Evolutionary conservation across 2,797 vertebrate species (phyloP).

Genomic region (Paratrypauchen microcephalus): DNA sequence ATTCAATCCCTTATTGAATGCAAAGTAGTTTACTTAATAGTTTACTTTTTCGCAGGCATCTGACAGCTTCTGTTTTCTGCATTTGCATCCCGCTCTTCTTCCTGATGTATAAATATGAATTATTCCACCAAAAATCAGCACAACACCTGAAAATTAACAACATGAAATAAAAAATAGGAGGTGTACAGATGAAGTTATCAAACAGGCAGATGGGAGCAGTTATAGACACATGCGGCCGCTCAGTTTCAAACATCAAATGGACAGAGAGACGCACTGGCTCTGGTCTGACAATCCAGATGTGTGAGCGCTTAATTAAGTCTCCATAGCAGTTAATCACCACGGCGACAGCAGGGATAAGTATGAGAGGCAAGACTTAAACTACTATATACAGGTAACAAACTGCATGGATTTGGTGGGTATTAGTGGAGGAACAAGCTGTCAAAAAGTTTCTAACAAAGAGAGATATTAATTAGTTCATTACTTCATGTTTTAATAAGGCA

Average conservation of each 20-base stretch:
- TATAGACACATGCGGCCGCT: slow-evolving; percentile 51
- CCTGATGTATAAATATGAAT: neutral
- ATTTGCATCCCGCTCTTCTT: neutral
- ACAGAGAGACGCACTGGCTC: slow-evolving; percentile 62
- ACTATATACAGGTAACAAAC: slow-evolving; percentile 33
- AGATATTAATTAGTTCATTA: neutral
- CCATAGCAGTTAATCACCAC: slow-evolving; percentile 58
- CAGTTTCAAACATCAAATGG: slow-evolving; percentile 67
- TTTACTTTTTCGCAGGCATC: neutral
- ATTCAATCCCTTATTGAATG: no score
- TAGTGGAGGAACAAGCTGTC: slow-evolving; percentile 23
- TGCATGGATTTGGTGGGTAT: slow-evolving; percentile 29
- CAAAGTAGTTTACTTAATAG: no score
- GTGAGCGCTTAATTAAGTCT: slow-evolving; percentile 73
- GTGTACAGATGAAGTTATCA: slow-evolving; percentile 10
- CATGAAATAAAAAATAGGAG: slow-evolving; percentile 31
- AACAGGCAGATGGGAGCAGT: slow-evolving; percentile 61
- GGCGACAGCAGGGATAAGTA: slow-evolving; percentile 64
- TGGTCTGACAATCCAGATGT: slow-evolving; percentile 70
- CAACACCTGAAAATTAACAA: slow-evolving; percentile 10
- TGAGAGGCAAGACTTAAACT: slow-evolving; percentile 47
- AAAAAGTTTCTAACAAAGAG: slow-evolving; percentile 27
- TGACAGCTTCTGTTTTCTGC: neutral
- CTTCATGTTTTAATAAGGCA: neutral
- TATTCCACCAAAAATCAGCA: neutral